Conservation (phyloP, 30 jellyfish, hydroid and myxozoan species). For the Aurelia sp. region DNA sequence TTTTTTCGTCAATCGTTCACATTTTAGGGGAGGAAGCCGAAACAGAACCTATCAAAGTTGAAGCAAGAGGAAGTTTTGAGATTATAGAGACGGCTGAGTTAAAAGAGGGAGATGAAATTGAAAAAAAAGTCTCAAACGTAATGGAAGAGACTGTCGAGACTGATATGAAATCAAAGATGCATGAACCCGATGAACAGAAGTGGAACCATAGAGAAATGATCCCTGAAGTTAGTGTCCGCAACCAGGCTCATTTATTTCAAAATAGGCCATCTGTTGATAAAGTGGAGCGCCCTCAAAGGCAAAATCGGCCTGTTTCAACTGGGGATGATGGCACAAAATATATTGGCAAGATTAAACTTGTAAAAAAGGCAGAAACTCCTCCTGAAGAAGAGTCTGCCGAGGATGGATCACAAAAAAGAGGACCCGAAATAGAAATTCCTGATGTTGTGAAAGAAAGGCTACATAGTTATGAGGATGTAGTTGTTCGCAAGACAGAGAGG, state of each 20-base stretch:
- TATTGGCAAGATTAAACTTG: constrained; percentile 69
- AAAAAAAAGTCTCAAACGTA: too few relatives aligned
- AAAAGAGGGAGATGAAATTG: constrained; percentile 3
- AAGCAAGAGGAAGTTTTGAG: constrained; percentile 33
- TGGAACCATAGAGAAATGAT: constrained; percentile 5
- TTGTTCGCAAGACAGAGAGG: constrained; percentile 40
- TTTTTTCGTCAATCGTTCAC: too few relatives aligned
- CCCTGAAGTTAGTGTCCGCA: constrained; percentile 39
- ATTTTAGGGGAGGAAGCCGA: too few relatives aligned
- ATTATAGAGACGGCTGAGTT: constrained; percentile 15
- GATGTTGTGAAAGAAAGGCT: constrained; percentile 64
- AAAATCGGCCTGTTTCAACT: constrained; percentile 53
- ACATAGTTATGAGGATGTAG: constrained; percentile 46
- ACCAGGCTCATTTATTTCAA: constrained; percentile 41
- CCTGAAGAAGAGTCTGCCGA: constrained; percentile 38
- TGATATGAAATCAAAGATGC: not conserved
- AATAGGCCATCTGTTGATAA: constrained; percentile 58
- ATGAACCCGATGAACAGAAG: not conserved
- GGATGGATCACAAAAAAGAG: constrained; percentile 11
- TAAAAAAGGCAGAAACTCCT: constrained; percentile 42
- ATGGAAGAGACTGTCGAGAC: not conserved
- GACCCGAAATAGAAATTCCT: constrained; percentile 56
- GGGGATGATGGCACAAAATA: constrained; percentile 63
- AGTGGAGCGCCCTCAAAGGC: constrained; percentile 17
- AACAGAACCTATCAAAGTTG: not conserved